Percentiles rank a stretch among this genome's conserved stretches.
phyloP scores from a whole-genome alignment of 2,888 invertebrate genomes.

The Tiliacea citrago region DNA sequence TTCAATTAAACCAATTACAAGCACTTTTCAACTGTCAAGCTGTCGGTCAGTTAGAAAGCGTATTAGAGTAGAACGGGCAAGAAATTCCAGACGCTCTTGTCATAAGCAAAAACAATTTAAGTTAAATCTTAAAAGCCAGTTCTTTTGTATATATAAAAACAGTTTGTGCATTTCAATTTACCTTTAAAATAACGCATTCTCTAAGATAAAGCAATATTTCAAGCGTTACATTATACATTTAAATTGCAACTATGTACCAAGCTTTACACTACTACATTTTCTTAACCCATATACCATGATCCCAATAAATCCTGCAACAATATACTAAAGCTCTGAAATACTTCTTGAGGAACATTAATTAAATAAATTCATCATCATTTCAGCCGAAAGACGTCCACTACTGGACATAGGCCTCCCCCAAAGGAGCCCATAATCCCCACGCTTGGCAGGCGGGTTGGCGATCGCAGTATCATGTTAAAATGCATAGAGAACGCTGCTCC shows the following conservation, averaged over 20 bases:
- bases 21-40: neutral
- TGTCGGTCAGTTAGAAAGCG: neutral
- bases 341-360: slow-evolving; percentile 50
- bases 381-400: too few species aligned
- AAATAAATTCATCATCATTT: slow-evolving; percentile 61
- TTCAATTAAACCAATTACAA: neutral
- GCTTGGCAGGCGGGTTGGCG: too few species aligned
- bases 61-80: neutral
- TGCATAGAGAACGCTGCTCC: too few species aligned
- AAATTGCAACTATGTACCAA: slow-evolving; percentile 9
- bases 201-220: neutral
- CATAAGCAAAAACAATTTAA: neutral
- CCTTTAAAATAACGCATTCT: slow-evolving; percentile 1
- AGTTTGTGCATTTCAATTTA: neutral
- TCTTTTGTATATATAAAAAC: neutral
- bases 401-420: too few species aligned
- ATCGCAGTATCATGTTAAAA: too few species aligned
- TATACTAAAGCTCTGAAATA: slow-evolving; percentile 29
- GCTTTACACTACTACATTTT: slow-evolving; percentile 21
- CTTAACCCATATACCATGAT: slow-evolving; percentile 30
- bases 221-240: slow-evolving; percentile 27
- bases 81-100: neutral
- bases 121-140: neutral
- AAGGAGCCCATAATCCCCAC: too few species aligned
- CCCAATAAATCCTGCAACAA: slow-evolving; percentile 26